phyloP scores from a whole-genome alignment of 2,888 invertebrate genomes.

The Agriopis aurantiaria region DNA sequence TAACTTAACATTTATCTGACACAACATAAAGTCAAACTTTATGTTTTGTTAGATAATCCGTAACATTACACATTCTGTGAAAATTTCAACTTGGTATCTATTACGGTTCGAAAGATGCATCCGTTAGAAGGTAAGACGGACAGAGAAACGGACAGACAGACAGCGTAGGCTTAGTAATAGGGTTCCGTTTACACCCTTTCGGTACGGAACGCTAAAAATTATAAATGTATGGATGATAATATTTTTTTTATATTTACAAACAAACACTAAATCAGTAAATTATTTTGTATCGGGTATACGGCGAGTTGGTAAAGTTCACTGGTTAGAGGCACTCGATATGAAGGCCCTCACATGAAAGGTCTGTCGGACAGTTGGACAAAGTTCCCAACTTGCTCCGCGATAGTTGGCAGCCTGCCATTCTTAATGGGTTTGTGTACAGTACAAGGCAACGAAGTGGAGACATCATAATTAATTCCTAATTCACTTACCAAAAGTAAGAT shows the following conservation, averaged over 20 bases:
- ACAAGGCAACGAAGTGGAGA: slow-evolving; percentile 9
- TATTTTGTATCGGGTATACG: background rate
- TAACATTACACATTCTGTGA: too few species aligned
- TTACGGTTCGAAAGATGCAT: too few species aligned
- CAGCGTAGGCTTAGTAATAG: too few species aligned
- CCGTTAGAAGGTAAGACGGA: too few species aligned
- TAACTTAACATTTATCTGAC: too few species aligned
- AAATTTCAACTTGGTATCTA: too few species aligned
- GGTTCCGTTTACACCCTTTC: too few species aligned
- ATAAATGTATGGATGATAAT: too few species aligned
- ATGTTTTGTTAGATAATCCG: too few species aligned
- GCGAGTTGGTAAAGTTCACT: background rate
- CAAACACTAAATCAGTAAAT: background rate
- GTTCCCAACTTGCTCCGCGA: slow-evolving; percentile 21
- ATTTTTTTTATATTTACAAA: background rate
- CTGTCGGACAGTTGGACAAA: slow-evolving; percentile 16
- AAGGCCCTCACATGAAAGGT: slow-evolving; percentile 14
- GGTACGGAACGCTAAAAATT: too few species aligned
- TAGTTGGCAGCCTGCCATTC: slow-evolving; percentile 22
- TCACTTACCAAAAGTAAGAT: background rate
- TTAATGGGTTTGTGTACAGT: slow-evolving; percentile 13
- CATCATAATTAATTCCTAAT: slow-evolving; percentile 8
- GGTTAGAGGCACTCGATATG: slow-evolving; percentile 5
- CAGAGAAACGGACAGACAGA: too few species aligned
- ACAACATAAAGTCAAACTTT: too few species aligned